These are phyloP conservation scores for Gisinianus flammeolus DNA, from an alignment of 2,888 invertebrate genomes.

Conservation along the genomic window DNA sequence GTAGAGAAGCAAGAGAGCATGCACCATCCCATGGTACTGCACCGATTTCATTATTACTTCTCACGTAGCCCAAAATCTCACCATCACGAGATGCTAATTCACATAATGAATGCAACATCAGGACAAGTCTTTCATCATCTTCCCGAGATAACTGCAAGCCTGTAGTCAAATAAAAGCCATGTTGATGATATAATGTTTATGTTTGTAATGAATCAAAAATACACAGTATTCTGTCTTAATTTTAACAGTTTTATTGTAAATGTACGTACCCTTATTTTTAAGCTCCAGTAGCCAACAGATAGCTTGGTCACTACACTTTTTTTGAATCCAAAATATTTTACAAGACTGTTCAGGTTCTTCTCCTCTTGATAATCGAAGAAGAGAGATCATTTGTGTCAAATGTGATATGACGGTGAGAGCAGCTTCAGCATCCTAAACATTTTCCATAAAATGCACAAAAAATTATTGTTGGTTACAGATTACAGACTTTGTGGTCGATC, in stretches of 20 bases:
- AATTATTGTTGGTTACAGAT: background rate
- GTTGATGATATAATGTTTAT: background rate
- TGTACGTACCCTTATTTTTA: conserved; percentile 45
- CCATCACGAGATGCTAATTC: conserved; percentile 56
- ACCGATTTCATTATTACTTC: conserved; percentile 31
- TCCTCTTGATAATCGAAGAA: conserved; percentile 47
- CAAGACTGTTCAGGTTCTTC: conserved; percentile 49
- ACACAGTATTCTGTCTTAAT: background rate
- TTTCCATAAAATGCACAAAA: background rate
- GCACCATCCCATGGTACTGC: conserved; percentile 53
- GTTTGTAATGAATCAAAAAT: background rate
- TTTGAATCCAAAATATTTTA: conserved; percentile 56
- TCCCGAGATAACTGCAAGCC: conserved; percentile 52
- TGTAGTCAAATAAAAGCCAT: conserved; percentile 13
- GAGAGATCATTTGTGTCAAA: conserved; percentile 55
- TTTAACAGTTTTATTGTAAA: background rate
- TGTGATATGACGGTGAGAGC: conserved; percentile 55
- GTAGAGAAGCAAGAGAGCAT: conserved; percentile 55
- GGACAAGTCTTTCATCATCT: conserved; percentile 51
- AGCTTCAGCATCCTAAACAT: conserved; percentile 48
- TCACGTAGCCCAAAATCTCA: conserved; percentile 53
- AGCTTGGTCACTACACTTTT: conserved; percentile 54
- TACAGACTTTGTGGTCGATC: background rate
- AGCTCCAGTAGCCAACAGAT: conserved; percentile 54
- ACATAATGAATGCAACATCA: conserved; percentile 53